These are phyloP conservation scores for Nephrotoma flavescens DNA, from an alignment of 2,888 invertebrate species.

Conservation along the genomic window DNA sequence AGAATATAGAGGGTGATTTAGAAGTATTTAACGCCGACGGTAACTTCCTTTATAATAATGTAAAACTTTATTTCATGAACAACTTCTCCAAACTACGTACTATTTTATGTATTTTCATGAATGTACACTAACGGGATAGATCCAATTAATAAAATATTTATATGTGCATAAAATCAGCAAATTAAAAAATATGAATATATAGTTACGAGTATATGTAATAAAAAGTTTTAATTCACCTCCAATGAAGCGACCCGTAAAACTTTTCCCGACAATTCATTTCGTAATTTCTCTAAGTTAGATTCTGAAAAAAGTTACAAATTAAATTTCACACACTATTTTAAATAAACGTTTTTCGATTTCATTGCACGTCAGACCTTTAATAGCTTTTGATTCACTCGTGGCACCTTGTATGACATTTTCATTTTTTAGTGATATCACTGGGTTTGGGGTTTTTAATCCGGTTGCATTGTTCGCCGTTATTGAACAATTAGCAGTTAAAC, in stretches of 20 bases:
- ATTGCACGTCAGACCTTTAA: not conserved
- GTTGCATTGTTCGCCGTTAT: not conserved
- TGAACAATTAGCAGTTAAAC: conserved; percentile 10
- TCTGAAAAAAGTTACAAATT: not conserved
- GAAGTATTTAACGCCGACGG: not conserved
- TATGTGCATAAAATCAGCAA: no score
- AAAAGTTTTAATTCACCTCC: conserved; percentile 4
- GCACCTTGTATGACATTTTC: not conserved
- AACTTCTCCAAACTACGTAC: not conserved
- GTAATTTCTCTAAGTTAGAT: not conserved
- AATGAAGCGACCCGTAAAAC: conserved; percentile 5
- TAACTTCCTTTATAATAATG: not conserved
- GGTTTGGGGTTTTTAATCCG: not conserved
- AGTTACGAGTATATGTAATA: not conserved
- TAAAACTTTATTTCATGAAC: not conserved
- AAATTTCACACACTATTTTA: not conserved
- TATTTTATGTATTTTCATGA: no score
- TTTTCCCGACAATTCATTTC: conserved; percentile 6
- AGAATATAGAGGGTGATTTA: no score
- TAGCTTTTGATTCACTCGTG: not conserved
- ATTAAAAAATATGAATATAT: not conserved
- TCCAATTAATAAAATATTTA: no score
- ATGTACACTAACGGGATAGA: no score
- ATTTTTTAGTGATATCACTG: not conserved
- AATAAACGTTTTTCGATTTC: not conserved